phyloP scores from a whole-genome alignment of 2,113 vertebrate species.

The Plecotus auritus region DNA sequence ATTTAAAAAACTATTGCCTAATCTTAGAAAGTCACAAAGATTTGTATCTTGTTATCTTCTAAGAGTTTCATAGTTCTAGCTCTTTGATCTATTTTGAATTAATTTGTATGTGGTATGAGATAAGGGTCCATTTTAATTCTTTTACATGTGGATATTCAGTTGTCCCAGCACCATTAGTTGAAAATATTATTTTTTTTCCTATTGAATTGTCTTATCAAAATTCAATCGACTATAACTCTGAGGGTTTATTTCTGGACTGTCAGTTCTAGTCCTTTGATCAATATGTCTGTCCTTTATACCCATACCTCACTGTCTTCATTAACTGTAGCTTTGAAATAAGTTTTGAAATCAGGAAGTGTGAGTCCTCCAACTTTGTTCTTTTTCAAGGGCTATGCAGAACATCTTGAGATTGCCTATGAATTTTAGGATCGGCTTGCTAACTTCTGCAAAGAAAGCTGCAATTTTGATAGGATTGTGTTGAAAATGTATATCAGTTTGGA shows the following conservation, averaged over 20 bases:
- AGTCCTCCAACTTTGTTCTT: not conserved
- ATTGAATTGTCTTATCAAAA: not conserved
- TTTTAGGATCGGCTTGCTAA: not conserved
- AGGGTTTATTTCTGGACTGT: not conserved
- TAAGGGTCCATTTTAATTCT: not conserved
- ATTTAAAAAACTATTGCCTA: not conserved
- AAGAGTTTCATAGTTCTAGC: not conserved
- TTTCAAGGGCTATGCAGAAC: not conserved
- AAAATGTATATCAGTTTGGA: not conserved
- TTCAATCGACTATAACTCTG: not conserved
- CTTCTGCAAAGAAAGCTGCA: not conserved
- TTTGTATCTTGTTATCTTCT: not conserved
- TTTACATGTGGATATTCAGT: not conserved
- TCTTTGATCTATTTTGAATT: not conserved
- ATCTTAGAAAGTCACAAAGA: not conserved
- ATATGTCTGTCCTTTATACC: not conserved
- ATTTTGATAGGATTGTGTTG: not conserved
- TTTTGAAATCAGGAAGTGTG: not conserved
- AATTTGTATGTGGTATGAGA: not conserved
- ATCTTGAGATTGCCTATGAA: not conserved
- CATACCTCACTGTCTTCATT: not conserved
- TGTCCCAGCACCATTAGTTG: not conserved
- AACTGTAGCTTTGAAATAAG: not conserved
- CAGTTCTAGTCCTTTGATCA: not conserved
- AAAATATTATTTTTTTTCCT: not conserved